These are phyloP conservation scores for Autographa gamma DNA, from an alignment of 2,888 invertebrate species.

Conservation along the genomic window DNA sequence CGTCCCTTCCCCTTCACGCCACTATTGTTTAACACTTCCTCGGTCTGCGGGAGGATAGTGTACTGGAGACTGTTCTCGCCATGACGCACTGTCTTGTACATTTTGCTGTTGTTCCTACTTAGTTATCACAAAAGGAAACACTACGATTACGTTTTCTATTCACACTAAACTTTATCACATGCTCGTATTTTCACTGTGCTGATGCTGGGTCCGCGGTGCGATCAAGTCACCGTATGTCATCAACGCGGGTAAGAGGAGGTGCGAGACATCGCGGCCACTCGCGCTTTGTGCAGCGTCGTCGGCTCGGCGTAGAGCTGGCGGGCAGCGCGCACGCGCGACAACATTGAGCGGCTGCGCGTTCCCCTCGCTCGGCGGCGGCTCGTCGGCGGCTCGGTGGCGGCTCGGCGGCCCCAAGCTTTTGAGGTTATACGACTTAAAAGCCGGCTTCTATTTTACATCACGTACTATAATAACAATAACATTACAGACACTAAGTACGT, in stretches of 20 bases:
- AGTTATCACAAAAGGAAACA: constrained; percentile 77
- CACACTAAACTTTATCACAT: constrained; percentile 79
- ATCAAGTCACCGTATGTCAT: constrained; percentile 66
- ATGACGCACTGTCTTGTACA: constrained; percentile 93
- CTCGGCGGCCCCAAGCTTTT: constrained; percentile 75
- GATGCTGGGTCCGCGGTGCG: constrained; percentile 59
- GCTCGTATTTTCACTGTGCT: constrained; percentile 71
- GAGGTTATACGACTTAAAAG: constrained; percentile 85
- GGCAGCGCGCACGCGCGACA: constrained; percentile 81
- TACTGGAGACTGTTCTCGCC: constrained; percentile 93
- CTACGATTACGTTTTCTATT: constrained; percentile 70
- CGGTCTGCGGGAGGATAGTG: constrained; percentile 92
- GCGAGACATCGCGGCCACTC: constrained; percentile 76
- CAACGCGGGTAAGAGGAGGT: constrained; percentile 70
- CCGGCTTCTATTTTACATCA: constrained; percentile 78
- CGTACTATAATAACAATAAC: constrained; percentile 80
- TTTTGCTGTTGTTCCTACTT: constrained; percentile 75
- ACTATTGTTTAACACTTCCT: constrained; percentile 90
- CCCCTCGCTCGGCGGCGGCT: constrained; percentile 65
- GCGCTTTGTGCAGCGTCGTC: constrained; percentile 82
- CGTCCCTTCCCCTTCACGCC: constrained; percentile 88
- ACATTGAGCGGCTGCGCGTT: constrained; percentile 86
- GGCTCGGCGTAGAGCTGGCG: constrained; percentile 57
- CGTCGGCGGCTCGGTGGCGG: constrained; percentile 61
- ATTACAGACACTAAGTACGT: constrained; percentile 66